Evolutionary conservation across 2,113 vertebrate genomes (phyloP).

Genomic region (Bungarus multicinctus): DNA sequence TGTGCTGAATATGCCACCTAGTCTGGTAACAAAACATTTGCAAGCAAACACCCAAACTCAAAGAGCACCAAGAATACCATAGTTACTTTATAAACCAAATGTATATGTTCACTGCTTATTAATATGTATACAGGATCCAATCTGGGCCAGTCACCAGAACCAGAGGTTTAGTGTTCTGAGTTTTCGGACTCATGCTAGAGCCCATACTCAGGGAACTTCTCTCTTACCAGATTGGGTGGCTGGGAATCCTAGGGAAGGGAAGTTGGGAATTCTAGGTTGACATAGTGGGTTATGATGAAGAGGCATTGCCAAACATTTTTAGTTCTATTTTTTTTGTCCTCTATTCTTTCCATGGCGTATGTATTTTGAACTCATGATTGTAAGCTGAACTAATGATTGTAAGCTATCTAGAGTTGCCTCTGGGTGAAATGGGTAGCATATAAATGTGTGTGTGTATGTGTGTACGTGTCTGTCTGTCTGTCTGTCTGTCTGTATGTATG

Average conservation of each 20-base stretch:
- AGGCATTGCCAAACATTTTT: not conserved
- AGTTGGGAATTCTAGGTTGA: not conserved
- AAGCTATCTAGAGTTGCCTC: not conserved
- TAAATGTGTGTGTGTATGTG: not conserved
- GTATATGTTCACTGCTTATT: not conserved
- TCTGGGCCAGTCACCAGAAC: not conserved
- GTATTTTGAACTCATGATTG: not conserved
- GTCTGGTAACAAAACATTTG: not conserved
- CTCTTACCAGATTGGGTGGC: too few species aligned
- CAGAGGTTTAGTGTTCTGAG: not conserved
- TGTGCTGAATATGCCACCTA: not conserved
- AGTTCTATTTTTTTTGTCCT: not conserved
- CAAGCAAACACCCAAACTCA: not conserved
- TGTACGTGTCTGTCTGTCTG: too few species aligned
- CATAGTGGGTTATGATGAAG: not conserved
- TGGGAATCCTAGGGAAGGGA: not conserved
- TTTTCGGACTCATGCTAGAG: not conserved
- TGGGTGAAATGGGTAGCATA: not conserved
- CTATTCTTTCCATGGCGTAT: not conserved
- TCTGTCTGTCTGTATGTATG: too few species aligned
- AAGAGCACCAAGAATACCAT: not conserved
- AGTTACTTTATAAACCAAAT: not conserved
- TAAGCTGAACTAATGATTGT: not conserved
- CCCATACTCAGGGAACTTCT: not conserved
- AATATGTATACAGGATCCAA: not conserved